Evolutionary conservation across 2,888 invertebrate species (phyloP).

Genomic region (Callyntrura guangdongensis): DNA sequence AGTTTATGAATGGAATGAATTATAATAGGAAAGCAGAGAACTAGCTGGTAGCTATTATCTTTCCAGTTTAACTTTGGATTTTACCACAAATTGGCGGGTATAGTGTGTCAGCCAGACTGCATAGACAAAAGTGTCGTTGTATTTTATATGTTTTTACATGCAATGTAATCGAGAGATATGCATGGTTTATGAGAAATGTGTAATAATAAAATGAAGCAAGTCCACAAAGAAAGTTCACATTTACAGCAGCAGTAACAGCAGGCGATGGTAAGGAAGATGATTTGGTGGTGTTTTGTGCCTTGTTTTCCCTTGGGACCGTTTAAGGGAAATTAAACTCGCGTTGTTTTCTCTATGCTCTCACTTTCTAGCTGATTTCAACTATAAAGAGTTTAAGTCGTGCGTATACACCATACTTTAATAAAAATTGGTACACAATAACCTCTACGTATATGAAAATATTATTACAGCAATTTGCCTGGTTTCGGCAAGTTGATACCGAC

Average conservation of each 20-base stretch:
- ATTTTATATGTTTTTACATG: conserved; percentile 1
- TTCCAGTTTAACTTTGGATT: neutral
- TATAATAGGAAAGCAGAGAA: neutral
- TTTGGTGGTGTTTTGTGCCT: neutral
- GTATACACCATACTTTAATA: neutral
- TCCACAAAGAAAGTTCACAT: neutral
- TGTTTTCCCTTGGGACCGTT: conserved; percentile 83
- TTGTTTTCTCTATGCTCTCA: conserved; percentile 51
- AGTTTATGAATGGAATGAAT: conserved; percentile 59
- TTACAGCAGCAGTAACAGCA: neutral
- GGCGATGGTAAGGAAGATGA: neutral
- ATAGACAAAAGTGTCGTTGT: neutral
- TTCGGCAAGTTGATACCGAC: neutral
- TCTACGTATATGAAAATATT: neutral
- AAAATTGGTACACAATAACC: too few relatives aligned
- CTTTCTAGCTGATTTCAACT: neutral
- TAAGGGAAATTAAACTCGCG: conserved; percentile 84
- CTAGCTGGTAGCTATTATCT: conserved; percentile 8
- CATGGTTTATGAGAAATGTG: conserved; percentile 60
- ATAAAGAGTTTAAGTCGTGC: conserved; percentile 87
- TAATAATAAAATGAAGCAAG: conserved; percentile 10
- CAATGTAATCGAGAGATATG: conserved; percentile 58
- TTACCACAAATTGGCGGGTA: neutral
- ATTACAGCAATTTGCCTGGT: too few relatives aligned
- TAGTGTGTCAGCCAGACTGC: neutral